These are phyloP conservation scores for Cheumatopsyche charites DNA, from an alignment of 1,140 invertebrate genomes.

Conservation along the genomic window DNA sequence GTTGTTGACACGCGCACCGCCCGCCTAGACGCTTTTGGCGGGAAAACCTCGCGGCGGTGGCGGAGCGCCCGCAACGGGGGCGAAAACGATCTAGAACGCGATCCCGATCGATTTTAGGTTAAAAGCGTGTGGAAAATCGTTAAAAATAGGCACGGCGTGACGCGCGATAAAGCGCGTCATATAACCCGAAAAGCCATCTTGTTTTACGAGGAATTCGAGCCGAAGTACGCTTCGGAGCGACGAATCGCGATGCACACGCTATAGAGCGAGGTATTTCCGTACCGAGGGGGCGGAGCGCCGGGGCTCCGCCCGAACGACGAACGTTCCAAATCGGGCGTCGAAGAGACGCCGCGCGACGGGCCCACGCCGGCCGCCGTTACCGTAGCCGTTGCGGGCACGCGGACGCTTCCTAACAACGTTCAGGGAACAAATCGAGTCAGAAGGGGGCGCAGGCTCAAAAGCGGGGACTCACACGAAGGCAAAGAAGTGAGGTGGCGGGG, in stretches of 20 bases:
- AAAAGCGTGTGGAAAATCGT: slow-evolving; percentile 25
- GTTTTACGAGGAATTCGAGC: slow-evolving; percentile 44
- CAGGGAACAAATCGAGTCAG: no score
- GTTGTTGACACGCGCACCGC: neutral
- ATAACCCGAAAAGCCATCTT: slow-evolving; percentile 46
- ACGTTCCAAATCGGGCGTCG: neutral
- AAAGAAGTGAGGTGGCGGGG: no score
- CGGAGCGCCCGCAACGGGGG: neutral
- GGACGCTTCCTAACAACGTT: no score
- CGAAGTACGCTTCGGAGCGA: slow-evolving; percentile 43
- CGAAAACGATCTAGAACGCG: neutral
- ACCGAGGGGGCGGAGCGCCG: neutral
- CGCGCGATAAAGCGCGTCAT: slow-evolving; percentile 37
- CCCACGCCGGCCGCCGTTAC: neutral
- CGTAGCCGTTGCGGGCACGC: no score
- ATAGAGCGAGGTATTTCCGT: neutral
- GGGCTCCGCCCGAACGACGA: slow-evolving; percentile 2
- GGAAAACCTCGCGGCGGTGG: slow-evolving; percentile 42
- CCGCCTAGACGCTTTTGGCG: slow-evolving; percentile 46
- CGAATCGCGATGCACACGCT: no score
- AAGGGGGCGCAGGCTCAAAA: no score
- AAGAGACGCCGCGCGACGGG: slow-evolving; percentile 1
- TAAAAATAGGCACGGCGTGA: slow-evolving; percentile 37
- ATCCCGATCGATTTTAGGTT: neutral
- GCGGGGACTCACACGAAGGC: no score